Conservation (phyloP, 2,797 vertebrate genomes). For the Rhinophrynus dorsalis region DNA sequence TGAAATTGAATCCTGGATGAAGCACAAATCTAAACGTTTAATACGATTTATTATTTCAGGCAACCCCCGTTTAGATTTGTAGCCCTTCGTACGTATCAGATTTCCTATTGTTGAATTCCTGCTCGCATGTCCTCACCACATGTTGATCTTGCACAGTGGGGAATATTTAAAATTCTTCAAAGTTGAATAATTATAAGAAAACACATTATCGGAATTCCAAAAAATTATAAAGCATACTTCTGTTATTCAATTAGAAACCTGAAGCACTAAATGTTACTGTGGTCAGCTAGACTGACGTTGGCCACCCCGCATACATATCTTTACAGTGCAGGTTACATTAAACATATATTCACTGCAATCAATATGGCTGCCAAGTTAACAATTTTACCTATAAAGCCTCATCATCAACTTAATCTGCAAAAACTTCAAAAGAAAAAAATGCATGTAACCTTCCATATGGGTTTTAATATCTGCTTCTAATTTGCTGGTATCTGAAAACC, state of each 20-base stretch:
- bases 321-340: no score
- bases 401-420: no score
- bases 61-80: not conserved
- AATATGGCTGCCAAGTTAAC: no score
- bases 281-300: not conserved
- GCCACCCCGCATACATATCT: not conserved
- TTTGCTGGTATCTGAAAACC: no score
- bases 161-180: constrained; percentile 44
- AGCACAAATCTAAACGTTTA: constrained; percentile 20
- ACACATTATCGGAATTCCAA: constrained; percentile 36
- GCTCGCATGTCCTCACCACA: constrained; percentile 13
- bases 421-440: no score
- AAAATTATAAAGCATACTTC: constrained; percentile 16
- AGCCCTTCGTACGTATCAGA: constrained; percentile 12
- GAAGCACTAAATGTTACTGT: not conserved
- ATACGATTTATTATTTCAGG: constrained; percentile 18
- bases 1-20: constrained; percentile 10
- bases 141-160: constrained; percentile 38
- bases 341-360: no score
- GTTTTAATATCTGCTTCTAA: no score
- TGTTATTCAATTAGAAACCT: constrained; percentile 9
- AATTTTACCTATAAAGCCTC: no score
- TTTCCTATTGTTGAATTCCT: constrained; percentile 41
- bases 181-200: constrained; percentile 42
- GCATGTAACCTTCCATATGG: no score